phyloP scores from a whole-genome alignment of 2,797 vertebrate species.

The Glyptemys insculpta region DNA sequence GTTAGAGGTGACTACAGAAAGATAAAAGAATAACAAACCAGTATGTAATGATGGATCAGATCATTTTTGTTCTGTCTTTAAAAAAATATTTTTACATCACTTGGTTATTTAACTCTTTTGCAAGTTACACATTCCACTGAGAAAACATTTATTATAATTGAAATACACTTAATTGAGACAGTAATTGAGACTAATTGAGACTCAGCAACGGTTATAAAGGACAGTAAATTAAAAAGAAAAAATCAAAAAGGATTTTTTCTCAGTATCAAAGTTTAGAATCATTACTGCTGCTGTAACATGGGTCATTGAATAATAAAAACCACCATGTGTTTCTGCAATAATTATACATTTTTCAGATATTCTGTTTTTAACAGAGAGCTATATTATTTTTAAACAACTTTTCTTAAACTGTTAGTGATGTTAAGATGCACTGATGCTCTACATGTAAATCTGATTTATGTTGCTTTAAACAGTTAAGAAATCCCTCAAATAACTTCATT shows the following conservation, averaged over 20 bases:
- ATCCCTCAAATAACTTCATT: constrained; percentile 76
- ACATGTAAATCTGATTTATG: constrained; percentile 86
- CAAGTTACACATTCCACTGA: constrained; percentile 29
- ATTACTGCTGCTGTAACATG: background rate
- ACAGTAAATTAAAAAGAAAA: constrained; percentile 36
- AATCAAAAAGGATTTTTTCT: constrained; percentile 13
- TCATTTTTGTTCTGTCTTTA: background rate
- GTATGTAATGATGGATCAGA: background rate
- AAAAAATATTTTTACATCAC: background rate
- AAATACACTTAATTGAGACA: constrained; percentile 60
- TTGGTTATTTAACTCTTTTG: constrained; percentile 21
- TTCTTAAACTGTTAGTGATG: constrained; percentile 56
- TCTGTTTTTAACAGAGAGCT: constrained; percentile 33
- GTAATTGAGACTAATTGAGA: constrained; percentile 60
- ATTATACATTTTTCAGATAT: constrained; percentile 48
- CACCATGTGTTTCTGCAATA: constrained; percentile 24
- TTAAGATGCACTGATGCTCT: constrained; percentile 59
- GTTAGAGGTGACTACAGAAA: constrained; percentile 77
- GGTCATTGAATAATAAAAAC: background rate
- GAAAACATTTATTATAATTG: constrained; percentile 62
- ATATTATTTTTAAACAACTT: constrained; percentile 45
- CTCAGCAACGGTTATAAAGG: constrained; percentile 30
- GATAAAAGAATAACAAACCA: constrained; percentile 49
- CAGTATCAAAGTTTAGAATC: background rate
- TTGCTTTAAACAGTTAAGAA: constrained; percentile 85